Evolutionary conservation across 2,113 vertebrate genomes (phyloP).

Genomic region (Nicator chloris): DNA sequence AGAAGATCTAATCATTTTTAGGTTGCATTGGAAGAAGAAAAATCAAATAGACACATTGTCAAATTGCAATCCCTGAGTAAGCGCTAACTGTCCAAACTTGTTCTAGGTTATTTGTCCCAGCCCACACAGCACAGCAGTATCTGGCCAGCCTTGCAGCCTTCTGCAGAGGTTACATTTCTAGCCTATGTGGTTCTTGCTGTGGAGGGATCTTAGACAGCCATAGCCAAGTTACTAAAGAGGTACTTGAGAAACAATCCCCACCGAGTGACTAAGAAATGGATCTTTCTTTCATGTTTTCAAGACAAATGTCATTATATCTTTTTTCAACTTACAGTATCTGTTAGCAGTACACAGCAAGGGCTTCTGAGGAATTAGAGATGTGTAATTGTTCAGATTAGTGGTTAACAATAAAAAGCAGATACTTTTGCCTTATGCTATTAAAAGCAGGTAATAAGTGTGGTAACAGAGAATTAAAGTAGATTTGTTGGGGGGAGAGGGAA

Average conservation of each 20-base stretch:
- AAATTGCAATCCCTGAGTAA: not conserved
- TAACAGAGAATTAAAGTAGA: conserved; percentile 18
- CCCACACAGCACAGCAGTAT: not conserved
- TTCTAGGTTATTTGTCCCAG: not conserved
- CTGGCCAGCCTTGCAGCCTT: not conserved
- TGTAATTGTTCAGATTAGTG: conserved; percentile 25
- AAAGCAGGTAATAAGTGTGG: not conserved
- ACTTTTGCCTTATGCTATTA: not conserved
- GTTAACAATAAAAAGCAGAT: conserved; percentile 37
- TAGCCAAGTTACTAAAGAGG: not conserved
- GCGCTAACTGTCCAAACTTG: not conserved
- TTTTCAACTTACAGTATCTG: not conserved
- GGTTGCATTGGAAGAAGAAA: not conserved
- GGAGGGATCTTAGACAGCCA: not conserved
- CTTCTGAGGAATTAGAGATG: conserved; percentile 9
- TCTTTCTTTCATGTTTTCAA: not conserved
- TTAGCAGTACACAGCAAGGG: not conserved
- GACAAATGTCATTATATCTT: not conserved
- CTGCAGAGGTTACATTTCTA: not conserved
- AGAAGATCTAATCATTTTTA: conserved; percentile 45
- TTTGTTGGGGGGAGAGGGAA: not conserved
- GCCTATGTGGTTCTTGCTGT: not conserved
- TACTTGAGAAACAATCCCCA: not conserved
- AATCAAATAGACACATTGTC: not conserved
- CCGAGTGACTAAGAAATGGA: not conserved